Percentiles rank a stretch among this genome's conserved stretches.
Evolutionary conservation across 2,113 vertebrate genomes (phyloP).

Genomic region (Erythrocebus patas): DNA sequence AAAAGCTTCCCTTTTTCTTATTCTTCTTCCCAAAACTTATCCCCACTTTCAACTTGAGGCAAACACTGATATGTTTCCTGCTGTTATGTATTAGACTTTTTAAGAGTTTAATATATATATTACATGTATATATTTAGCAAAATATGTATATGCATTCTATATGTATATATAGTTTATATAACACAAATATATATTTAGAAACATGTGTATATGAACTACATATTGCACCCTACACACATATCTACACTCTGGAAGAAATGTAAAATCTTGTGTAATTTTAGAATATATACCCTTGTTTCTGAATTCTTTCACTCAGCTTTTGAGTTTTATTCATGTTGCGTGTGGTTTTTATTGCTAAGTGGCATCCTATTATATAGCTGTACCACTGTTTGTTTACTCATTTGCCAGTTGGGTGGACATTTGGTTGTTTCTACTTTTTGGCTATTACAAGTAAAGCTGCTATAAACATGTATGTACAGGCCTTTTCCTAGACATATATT

Average conservation of each 20-base stretch:
- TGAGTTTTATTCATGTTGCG: not conserved
- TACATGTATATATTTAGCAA: not conserved
- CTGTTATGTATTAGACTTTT: not conserved
- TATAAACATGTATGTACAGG: not conserved
- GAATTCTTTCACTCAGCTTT: not conserved
- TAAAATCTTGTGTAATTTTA: not conserved
- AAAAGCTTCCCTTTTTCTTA: not conserved
- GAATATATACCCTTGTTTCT: not conserved
- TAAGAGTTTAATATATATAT: not conserved
- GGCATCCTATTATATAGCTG: not conserved
- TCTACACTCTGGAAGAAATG: not conserved
- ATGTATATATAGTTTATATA: not conserved
- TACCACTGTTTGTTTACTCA: not conserved
- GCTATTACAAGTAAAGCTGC: not conserved
- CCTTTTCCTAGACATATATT: not conserved
- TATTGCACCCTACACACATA: not conserved
- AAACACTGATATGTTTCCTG: not conserved
- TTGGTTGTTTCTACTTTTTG: not conserved
- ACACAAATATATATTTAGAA: not conserved
- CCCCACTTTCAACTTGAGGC: not conserved
- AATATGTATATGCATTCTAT: not conserved
- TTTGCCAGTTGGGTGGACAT: not conserved
- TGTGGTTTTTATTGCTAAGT: not conserved
- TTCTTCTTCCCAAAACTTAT: not conserved
- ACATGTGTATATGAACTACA: not conserved